Evolutionary conservation across 2,797 vertebrate genomes (phyloP).

Genomic region (Jordanella pulchra): DNA sequence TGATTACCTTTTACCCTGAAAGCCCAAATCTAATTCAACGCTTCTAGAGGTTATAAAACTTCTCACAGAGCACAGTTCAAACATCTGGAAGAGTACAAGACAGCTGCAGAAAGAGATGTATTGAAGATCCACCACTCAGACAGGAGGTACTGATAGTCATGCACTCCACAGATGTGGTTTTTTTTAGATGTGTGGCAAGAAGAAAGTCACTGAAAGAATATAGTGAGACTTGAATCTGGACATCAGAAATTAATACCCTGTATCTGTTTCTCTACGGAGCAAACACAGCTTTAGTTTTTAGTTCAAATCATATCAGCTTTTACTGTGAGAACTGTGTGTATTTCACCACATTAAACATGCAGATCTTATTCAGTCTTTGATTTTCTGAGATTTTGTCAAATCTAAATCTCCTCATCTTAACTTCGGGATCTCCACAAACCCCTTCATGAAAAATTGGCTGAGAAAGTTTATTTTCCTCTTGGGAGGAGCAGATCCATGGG

Average conservation of each 20-base stretch:
- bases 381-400: slow-evolving; percentile 21
- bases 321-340: not conserved
- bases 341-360: slow-evolving; percentile 1
- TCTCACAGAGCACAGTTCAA: no score
- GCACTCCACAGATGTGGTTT: not conserved
- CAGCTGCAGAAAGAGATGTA: no score
- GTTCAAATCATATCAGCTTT: not conserved
- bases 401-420: slow-evolving; percentile 7
- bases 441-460: slow-evolving; percentile 55
- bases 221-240: not conserved
- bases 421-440: slow-evolving; percentile 5
- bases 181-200: not conserved
- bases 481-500: slow-evolving; percentile 74
- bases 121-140: not conserved
- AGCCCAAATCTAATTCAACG: no score
- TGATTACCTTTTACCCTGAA: no score
- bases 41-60: no score
- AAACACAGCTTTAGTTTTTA: not conserved
- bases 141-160: not conserved
- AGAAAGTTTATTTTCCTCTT: slow-evolving; percentile 65
- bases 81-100: not conserved
- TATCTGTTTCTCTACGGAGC: not conserved
- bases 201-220: not conserved
- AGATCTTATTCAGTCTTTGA: not conserved
- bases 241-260: not conserved